Percentiles rank a stretch among this genome's conserved stretches.
phyloP scores from a whole-genome alignment of 2,797 vertebrate species.

The Trachops cirrhosus region DNA sequence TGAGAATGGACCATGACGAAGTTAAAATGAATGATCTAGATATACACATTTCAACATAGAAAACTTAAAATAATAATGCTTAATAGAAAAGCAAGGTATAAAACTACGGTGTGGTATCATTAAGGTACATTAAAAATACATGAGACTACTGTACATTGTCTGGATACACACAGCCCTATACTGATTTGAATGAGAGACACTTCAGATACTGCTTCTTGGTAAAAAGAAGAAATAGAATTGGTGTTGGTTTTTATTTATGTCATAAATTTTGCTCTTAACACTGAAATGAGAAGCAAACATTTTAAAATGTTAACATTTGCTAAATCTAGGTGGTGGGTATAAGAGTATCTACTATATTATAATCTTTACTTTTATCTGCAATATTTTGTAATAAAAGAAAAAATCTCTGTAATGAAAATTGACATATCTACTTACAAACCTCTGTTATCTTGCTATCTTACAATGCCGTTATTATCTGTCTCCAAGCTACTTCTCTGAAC shows the following conservation, averaged over 20 bases:
- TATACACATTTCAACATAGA: background rate
- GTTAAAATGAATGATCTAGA: background rate
- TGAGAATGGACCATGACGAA: background rate
- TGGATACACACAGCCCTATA: background rate
- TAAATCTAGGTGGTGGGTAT: background rate
- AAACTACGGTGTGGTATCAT: background rate
- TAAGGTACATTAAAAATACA: background rate
- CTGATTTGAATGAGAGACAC: background rate
- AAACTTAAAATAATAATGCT: background rate
- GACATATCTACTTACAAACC: background rate
- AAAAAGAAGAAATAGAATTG: background rate
- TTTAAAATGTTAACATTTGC: background rate
- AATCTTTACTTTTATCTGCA: constrained; percentile 12
- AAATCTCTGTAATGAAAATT: background rate
- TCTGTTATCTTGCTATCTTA: background rate
- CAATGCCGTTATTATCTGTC: background rate
- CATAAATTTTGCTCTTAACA: background rate
- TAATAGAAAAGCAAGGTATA: constrained; percentile 26
- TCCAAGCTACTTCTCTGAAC: background rate
- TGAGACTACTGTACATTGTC: background rate
- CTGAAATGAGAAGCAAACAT: constrained; percentile 18
- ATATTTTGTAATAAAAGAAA: background rate
- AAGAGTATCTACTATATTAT: background rate
- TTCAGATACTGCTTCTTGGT: background rate
- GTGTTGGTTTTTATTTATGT: background rate